Evolutionary conservation across 2,888 invertebrate genomes (phyloP), one percentile per base, ranked within the genome.

Genomic region (Mycalesis mineus): DNA sequence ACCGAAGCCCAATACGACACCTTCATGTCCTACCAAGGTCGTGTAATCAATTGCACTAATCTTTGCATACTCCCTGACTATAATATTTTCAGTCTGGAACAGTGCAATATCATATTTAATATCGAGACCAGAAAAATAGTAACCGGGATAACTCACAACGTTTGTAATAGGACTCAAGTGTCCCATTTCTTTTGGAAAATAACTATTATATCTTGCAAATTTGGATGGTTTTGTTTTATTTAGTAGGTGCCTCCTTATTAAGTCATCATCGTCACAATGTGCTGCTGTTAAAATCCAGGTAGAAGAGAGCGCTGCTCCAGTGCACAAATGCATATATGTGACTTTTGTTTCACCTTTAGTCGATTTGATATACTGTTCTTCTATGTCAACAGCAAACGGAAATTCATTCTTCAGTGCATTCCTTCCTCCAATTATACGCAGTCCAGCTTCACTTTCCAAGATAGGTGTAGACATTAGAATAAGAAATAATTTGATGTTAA

Each of bases 221-320:
- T 1, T 41, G 0, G 3, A 1, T 13, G 31, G 22, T 31, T 42
- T 17, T 31, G 29, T 45, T 22, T 22, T 22, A 5, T 4, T 22
- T 4, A 22, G 22, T 5, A 29, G 1, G 1, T 5, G 5, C 5
- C 22, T 4, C 5, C 22, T 2, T 22, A n/a, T 2, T 7, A 8
- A 1, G 7, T 13, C 7, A 7, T 17, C 29, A 7, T 1, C 11
- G 8, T 31, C 17, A 13, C 58, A 54, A 17, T 58, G 54, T n/a
- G 54, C 54, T 14, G 58, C 54, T 7, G 58, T 29, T 2, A 58
- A 14, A 14, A 42, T 40, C 58, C 58, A 58, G 9, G 29, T 3
- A 1, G 49, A 11, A 13, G 58, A 49, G 7, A 58, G 17, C 2
- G 49, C 58, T 1, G 49, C 17, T 0, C 58, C 54, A 5, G 54